Evolutionary conservation across 1,140 invertebrate species (phyloP).

Genomic region (Pseudomyrmex dendroicus): DNA sequence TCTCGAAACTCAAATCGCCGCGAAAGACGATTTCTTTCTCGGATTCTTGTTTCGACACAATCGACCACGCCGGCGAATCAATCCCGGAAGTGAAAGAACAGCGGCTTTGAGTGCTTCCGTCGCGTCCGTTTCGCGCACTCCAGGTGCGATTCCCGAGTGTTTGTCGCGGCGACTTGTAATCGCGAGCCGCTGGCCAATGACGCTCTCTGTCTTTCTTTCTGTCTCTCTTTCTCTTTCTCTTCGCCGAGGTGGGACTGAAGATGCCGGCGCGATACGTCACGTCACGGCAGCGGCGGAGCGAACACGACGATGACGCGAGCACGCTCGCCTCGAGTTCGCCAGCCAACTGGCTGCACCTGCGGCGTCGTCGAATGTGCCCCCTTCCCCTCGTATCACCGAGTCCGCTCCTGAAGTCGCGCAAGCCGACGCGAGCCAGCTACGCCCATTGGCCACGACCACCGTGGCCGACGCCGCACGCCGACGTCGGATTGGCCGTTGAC

Average conservation of each 20-base stretch:
- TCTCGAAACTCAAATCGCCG: background rate
- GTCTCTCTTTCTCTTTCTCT: background rate
- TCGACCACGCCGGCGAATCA: slow-evolving; percentile 8
- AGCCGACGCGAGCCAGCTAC: slow-evolving; percentile 63
- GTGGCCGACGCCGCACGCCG: slow-evolving; percentile 54
- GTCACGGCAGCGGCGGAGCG: slow-evolving; percentile 31
- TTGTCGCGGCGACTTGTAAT: slow-evolving; percentile 6
- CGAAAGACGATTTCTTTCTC: background rate
- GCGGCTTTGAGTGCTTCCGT: slow-evolving; percentile 14
- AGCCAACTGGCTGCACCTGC: slow-evolving; percentile 80
- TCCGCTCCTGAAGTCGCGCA: slow-evolving; percentile 35
- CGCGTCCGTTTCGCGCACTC: slow-evolving; percentile 22
- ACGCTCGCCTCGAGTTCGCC: slow-evolving; percentile 80
- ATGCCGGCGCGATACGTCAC: slow-evolving; percentile 61
- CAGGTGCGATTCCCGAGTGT: slow-evolving; percentile 8
- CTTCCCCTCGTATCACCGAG: slow-evolving; percentile 1
- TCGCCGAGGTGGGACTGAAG: background rate
- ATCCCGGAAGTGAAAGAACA: background rate
- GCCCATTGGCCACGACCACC: slow-evolving; percentile 75
- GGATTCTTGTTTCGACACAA: background rate
- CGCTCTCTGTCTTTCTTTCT: slow-evolving; percentile 59
- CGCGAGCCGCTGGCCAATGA: slow-evolving; percentile 32
- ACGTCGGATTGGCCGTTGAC: slow-evolving; percentile 63
- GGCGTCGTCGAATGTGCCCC: slow-evolving; percentile 64
- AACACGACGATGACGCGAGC: slow-evolving; percentile 71